Evolutionary conservation across 2,888 invertebrate genomes (phyloP).

Genomic region (Andrena marginata): DNA sequence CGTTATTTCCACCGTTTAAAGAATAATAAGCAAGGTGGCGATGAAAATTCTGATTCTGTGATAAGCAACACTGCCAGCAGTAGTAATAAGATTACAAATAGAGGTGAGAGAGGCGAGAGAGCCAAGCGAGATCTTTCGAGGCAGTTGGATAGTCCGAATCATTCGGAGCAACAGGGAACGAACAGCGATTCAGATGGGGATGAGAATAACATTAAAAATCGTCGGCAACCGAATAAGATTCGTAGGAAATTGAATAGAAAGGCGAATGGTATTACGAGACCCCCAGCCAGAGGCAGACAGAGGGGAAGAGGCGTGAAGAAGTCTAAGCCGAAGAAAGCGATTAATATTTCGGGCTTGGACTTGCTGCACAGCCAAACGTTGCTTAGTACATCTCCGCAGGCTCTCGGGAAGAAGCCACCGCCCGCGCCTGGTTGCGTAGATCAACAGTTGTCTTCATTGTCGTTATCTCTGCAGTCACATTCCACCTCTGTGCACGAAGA

Average conservation of each 20-base stretch:
- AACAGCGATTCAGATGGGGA: conserved; percentile 83
- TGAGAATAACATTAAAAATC: conserved; percentile 77
- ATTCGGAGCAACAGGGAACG: conserved; percentile 81
- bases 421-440: conserved; percentile 97
- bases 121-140: conserved; percentile 86
- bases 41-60: conserved; percentile 84
- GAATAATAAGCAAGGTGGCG: conserved; percentile 86
- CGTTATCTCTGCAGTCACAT: conserved; percentile 88
- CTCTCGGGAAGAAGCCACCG: conserved; percentile 90
- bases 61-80: conserved; percentile 85
- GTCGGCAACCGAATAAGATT: conserved; percentile 80
- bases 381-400: conserved; percentile 93
- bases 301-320: conserved; percentile 86
- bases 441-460: conserved; percentile 93
- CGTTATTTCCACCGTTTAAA: conserved; percentile 98
- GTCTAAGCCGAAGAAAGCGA: conserved; percentile 88
- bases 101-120: conserved; percentile 84
- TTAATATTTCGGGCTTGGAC: conserved; percentile 95
- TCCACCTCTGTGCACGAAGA: conserved; percentile 91
- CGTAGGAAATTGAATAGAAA: conserved; percentile 81
- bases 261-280: conserved; percentile 76
- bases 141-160: conserved; percentile 85
- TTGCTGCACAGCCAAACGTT: conserved; percentile 95
- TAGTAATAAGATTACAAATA: conserved; percentile 80
- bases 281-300: conserved; percentile 73